Evolutionary conservation across 1,140 invertebrate species (phyloP).

Genomic region (Cotesia glomerata): DNA sequence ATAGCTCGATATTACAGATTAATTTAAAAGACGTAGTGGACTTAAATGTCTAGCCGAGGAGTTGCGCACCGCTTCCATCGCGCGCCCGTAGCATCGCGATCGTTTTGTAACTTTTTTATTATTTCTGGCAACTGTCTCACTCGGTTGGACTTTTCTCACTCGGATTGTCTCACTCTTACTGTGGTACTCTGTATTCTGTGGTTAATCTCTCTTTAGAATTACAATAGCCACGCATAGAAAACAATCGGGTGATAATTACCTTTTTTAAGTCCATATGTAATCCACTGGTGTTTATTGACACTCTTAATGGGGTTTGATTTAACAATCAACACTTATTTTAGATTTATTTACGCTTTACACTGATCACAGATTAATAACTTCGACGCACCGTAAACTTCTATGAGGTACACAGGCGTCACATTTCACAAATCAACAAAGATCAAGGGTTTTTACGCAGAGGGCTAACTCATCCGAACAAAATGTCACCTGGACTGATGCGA

Average conservation of each 20-base stretch:
- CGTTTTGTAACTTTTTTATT: constrained; percentile 15
- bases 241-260: constrained; percentile 13
- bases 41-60: not conserved
- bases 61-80: constrained; percentile 3
- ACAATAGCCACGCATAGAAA: not conserved
- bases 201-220: too few relatives aligned
- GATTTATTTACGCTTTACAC: constrained; percentile 1
- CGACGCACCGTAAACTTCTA: constrained; percentile 20
- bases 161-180: not conserved
- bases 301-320: not conserved
- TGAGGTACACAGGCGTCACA: constrained; percentile 53
- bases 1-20: not conserved
- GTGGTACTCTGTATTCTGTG: too few relatives aligned
- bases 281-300: not conserved
- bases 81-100: constrained; percentile 5
- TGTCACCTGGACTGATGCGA: too few relatives aligned
- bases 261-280: not conserved
- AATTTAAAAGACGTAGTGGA: not conserved
- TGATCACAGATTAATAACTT: constrained; percentile 10
- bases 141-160: not conserved
- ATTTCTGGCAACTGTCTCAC: constrained; percentile 7
- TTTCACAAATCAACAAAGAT: constrained; percentile 64
- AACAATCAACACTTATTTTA: constrained; percentile 8
- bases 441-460: constrained; percentile 62
- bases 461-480: constrained; percentile 34